phyloP scores from a whole-genome alignment of 2,888 invertebrate species.

The Apamea sordens region DNA sequence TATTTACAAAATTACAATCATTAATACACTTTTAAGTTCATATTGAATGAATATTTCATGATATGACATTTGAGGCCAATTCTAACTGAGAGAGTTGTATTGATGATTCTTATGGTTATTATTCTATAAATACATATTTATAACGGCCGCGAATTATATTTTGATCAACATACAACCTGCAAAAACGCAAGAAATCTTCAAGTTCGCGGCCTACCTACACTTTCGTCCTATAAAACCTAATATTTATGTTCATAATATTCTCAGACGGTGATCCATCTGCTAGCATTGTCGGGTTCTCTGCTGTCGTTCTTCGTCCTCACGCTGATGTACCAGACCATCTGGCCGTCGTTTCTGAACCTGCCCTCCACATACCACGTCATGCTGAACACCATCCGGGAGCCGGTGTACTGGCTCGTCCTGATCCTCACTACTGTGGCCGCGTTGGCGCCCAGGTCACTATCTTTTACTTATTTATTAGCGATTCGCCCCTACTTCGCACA shows the following conservation, averaged over 20 bases:
- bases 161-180: too few relatives aligned
- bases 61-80: background rate
- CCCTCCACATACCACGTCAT: constrained; percentile 97
- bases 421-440: constrained; percentile 94
- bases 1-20: background rate
- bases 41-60: background rate
- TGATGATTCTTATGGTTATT: background rate
- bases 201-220: too few relatives aligned
- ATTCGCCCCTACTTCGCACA: background rate
- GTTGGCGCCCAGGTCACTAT: constrained; percentile 94
- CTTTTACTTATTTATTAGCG: background rate
- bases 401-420: constrained; percentile 95
- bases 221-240: background rate
- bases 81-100: background rate
- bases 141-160: background rate
- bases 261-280: constrained; percentile 96
- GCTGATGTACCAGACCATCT: constrained; percentile 95
- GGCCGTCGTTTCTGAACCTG: constrained; percentile 95
- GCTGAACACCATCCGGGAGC: constrained; percentile 93
- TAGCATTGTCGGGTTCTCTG: constrained; percentile 94
- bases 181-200: background rate
- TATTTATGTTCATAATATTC: background rate
- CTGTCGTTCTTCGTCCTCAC: constrained; percentile 95
- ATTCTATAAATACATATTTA: background rate
- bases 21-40: background rate